Evolutionary conservation across 2,888 invertebrate genomes (phyloP), one percentile per base, ranked within the genome.

Genomic region (Formica aserva): DNA sequence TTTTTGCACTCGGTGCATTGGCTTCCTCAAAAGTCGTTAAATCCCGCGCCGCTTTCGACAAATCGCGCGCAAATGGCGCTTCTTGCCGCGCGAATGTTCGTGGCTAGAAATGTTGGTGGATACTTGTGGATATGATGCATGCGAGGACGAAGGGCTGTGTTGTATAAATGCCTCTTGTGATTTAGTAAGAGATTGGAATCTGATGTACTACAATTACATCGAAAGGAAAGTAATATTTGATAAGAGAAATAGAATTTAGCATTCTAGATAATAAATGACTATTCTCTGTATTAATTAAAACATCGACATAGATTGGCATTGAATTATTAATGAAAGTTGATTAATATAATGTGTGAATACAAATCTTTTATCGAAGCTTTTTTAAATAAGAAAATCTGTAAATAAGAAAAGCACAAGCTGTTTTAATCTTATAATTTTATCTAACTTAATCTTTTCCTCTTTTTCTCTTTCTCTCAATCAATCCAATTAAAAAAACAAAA

Each of bases 21-120:
- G 83, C 87, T 89, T 91, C 88, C 91, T 87, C 89, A 90, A 90
- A 92, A 91, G 88, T 91, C 90, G 89, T 92, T 92, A 90, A 92
- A 92, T 86, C 87, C 78, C 78, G 75, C 84, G 67, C 52, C 81
- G 84, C 83, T 83, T 90, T 86, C 87, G 86, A 87, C 85, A 86
- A 90, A 89, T 87, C 87, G 69, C 67, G 83, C 69, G 86, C 89
- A 91, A 91, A 91, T 85, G 88, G 88, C 89, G 83, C 78, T 89
- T 90, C 84, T 90, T 87, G 38, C 66, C 5, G 29, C 11, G 18
- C 78, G 60, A 80, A 62, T 45, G 60, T 62, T 80, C 72, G 8
- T 48, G n/a, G 45, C 15, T 22, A 32, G 57, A 57, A 69, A 78
- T 45, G 13, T 76, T 52, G 18, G 13, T 38, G 32, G 60, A 71